These are phyloP conservation scores for Hippasteria phrygiana DNA, from an alignment of 53 echinoderm and acorn worm species.

Conservation along the genomic window DNA sequence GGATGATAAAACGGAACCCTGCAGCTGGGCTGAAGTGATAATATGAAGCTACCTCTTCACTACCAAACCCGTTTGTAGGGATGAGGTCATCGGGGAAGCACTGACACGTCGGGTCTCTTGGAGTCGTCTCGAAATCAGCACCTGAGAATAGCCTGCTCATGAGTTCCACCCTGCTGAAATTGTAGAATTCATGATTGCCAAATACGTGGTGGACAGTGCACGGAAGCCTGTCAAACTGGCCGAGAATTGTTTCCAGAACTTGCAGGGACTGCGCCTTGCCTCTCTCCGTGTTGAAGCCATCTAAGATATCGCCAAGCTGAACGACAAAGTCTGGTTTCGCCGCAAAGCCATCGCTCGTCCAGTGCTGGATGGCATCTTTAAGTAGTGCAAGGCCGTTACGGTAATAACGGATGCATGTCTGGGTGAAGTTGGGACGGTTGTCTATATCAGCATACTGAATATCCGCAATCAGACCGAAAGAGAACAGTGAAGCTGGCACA, in stretches of 20 bases:
- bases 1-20: conserved; percentile 76
- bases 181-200: conserved; percentile 95
- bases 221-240: conserved; percentile 63
- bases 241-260: conserved; percentile 42
- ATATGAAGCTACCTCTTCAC: conserved; percentile 38
- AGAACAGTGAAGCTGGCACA: conserved; percentile 70
- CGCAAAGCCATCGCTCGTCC: conserved; percentile 42
- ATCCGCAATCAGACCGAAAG: conserved; percentile 90
- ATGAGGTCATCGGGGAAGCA: not conserved
- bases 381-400: conserved; percentile 71
- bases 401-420: conserved; percentile 77
- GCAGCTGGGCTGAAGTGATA: conserved; percentile 83
- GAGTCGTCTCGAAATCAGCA: not conserved
- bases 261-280: conserved; percentile 66
- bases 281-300: conserved; percentile 76
- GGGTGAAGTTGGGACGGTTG: conserved; percentile 67
- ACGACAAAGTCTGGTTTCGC: conserved; percentile 63
- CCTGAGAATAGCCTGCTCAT: conserved; percentile 71
- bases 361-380: conserved; percentile 71
- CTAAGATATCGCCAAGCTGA: conserved; percentile 91
- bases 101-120: conserved; percentile 21
- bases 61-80: not conserved
- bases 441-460: conserved; percentile 89
- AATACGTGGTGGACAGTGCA: conserved; percentile 76
- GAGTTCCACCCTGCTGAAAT: conserved; percentile 82